Percentiles rank a stretch among this genome's conserved stretches.
These are phyloP conservation scores for Griposia aprilina DNA, from an alignment of 2,888 invertebrate species.

Conservation along the genomic window DNA sequence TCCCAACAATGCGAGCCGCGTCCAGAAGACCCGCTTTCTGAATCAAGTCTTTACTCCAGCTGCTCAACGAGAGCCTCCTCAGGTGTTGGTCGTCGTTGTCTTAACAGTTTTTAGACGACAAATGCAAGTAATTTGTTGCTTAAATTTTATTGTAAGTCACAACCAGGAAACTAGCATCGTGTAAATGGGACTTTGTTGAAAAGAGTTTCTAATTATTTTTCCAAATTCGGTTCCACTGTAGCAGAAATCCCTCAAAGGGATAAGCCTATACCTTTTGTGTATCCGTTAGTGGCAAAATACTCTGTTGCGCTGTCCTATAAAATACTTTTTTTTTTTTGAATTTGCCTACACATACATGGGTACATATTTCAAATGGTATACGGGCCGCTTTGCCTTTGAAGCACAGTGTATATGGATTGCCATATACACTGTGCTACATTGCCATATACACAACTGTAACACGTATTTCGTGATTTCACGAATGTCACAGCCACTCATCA, in stretches of 20 bases:
- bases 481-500: background rate
- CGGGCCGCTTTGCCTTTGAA: too few relatives aligned
- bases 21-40: too few relatives aligned
- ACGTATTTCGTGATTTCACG: background rate
- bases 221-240: background rate
- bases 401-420: too few relatives aligned
- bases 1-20: too few relatives aligned
- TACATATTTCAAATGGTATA: too few relatives aligned
- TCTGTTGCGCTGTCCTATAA: background rate
- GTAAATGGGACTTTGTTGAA: background rate
- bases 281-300: background rate
- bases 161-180: too few relatives aligned
- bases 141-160: background rate
- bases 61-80: too few relatives aligned
- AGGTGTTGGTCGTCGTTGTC: too few relatives aligned
- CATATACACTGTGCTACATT: conserved; percentile 25
- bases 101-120: background rate
- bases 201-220: background rate
- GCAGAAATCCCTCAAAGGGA: background rate
- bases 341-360: too few relatives aligned
- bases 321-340: conserved; percentile 19
- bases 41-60: too few relatives aligned
- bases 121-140: background rate
- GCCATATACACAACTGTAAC: conserved; percentile 16
- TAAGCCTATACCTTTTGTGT: background rate